Evolutionary conservation across 2,113 vertebrate genomes (phyloP).

Genomic region (Echinops telfairi): DNA sequence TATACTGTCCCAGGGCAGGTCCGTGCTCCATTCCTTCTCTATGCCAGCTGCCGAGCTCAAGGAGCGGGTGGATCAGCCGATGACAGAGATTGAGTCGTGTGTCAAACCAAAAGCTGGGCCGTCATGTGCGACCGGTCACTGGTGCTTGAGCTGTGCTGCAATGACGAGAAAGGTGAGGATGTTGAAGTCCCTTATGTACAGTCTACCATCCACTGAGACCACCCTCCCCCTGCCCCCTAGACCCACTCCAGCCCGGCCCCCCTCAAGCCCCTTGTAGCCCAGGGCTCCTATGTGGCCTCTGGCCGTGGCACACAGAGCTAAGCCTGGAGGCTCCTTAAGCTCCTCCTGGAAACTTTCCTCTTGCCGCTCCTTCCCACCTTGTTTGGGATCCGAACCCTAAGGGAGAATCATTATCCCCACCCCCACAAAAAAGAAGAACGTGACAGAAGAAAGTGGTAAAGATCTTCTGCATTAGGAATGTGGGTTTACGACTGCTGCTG

Average conservation of each 20-base stretch:
- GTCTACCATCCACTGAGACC: constrained; percentile 92
- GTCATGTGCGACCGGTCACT: constrained; percentile 94
- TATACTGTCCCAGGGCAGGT: constrained; percentile 97
- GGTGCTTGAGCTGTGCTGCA: constrained; percentile 96
- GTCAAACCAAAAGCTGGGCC: constrained; percentile 96
- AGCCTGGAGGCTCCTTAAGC: constrained; percentile 55
- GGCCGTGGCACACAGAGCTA: constrained; percentile 59
- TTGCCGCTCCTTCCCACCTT: constrained; percentile 72
- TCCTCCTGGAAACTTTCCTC: background rate
- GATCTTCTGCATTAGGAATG: too few relatives aligned
- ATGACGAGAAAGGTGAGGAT: constrained; percentile 92
- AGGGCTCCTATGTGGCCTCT: constrained; percentile 38
- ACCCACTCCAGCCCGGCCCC: too few relatives aligned
- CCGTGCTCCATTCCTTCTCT: constrained; percentile 98
- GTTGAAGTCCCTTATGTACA: constrained; percentile 96
- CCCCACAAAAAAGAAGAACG: too few relatives aligned
- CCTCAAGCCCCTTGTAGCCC: background rate
- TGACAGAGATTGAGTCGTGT: constrained; percentile 96
- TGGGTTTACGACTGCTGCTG: too few relatives aligned
- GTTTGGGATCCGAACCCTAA: constrained; percentile 74
- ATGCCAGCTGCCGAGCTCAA: constrained; percentile 96
- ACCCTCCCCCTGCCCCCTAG: background rate
- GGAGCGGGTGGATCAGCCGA: constrained; percentile 95
- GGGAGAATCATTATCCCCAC: constrained; percentile 71
- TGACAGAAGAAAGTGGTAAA: too few relatives aligned